These are phyloP conservation scores for Drosophila rubida DNA, from an alignment of 2,888 invertebrate genomes.

Conservation along the genomic window DNA sequence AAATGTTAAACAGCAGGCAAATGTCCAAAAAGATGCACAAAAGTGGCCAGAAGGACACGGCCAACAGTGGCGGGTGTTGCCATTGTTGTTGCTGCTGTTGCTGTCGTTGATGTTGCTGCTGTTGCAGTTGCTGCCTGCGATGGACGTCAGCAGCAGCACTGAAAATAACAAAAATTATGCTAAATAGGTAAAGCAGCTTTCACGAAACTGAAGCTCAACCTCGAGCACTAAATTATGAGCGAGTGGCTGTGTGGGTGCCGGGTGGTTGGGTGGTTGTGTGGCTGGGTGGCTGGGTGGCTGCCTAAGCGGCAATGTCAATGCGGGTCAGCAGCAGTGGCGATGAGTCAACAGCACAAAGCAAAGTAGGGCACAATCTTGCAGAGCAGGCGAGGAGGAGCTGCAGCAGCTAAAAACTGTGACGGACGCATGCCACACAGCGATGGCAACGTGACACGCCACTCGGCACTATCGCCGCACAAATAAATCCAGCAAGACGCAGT, in stretches of 20 bases:
- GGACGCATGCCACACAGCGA: constrained; percentile 2
- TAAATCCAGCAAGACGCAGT: not conserved
- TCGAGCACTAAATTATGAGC: constrained; percentile 68
- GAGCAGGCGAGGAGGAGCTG: constrained; percentile 1
- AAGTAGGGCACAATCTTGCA: constrained; percentile 21
- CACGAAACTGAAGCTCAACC: constrained; percentile 71
- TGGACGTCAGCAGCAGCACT: constrained; percentile 44
- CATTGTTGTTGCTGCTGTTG: constrained; percentile 30
- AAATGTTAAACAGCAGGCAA: constrained; percentile 68
- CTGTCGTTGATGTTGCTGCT: constrained; percentile 27
- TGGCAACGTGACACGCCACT: constrained; percentile 6
- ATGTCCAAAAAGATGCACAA: constrained; percentile 57
- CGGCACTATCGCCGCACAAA: not conserved
- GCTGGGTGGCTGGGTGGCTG: constrained; percentile 25
- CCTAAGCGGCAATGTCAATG: constrained; percentile 63
- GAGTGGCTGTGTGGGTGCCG: not conserved
- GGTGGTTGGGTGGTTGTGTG: constrained; percentile 11
- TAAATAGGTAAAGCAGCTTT: constrained; percentile 78
- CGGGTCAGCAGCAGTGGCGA: constrained; percentile 54
- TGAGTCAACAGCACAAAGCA: constrained; percentile 32
- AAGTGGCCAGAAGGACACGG: constrained; percentile 49
- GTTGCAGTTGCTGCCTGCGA: constrained; percentile 24
- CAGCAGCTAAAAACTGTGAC: constrained; percentile 20
- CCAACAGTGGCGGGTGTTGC: constrained; percentile 29
- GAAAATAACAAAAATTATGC: constrained; percentile 74